These are phyloP conservation scores for Crambe crambe DNA, from an alignment of 37 sponge, comb jelly and placozoan genomes.

Conservation along the genomic window DNA sequence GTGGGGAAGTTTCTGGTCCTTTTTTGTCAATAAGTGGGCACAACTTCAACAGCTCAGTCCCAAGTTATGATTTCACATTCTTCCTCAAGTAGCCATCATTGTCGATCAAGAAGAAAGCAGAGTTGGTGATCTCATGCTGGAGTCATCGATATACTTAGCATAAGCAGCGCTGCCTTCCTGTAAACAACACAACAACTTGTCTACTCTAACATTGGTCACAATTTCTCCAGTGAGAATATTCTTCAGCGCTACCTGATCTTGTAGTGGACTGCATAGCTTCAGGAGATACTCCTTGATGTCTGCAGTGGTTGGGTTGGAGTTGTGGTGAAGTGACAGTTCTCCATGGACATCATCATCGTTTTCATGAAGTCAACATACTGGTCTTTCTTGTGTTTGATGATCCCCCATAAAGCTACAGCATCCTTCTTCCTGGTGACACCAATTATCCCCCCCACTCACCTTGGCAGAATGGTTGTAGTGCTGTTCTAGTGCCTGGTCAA, in stretches of 20 bases:
- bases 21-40: too few species aligned
- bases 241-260: constrained; percentile 6
- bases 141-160: too few species aligned
- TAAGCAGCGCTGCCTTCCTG: background rate
- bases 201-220: constrained; percentile 1
- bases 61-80: too few species aligned
- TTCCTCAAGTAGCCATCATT: too few species aligned
- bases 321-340: constrained; percentile 2
- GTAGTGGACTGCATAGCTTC: constrained; percentile 8
- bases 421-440: constrained; percentile 2
- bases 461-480: background rate
- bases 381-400: too few species aligned
- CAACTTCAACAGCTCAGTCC: too few species aligned
- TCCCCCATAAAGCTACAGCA: constrained; percentile 2
- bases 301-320: background rate
- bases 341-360: background rate
- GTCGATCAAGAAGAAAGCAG: too few species aligned
- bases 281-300: background rate
- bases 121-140: too few species aligned
- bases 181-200: constrained; percentile 5
- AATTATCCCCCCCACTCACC: background rate
- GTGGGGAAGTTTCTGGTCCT: too few species aligned
- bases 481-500: too few species aligned
- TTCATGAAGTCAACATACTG: background rate
- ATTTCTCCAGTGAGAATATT: constrained; percentile 11